Percentiles rank a stretch among this genome's conserved stretches.
Evolutionary conservation across 35 echinoderm and acorn worm genomes (phyloP).

Genomic region (Acanthaster planci): DNA sequence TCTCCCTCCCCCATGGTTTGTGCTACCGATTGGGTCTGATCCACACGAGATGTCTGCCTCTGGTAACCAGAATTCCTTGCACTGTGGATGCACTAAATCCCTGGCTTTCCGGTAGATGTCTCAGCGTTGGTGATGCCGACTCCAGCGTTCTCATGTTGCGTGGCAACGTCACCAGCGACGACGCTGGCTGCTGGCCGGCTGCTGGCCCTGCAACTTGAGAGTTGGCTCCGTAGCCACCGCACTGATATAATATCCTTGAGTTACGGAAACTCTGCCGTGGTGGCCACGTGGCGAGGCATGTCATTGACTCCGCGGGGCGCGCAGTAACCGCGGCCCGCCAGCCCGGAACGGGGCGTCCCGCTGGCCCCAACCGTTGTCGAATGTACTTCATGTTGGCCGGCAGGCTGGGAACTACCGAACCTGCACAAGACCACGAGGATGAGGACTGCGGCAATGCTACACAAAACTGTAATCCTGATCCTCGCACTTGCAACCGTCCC

Average conservation of each 20-base stretch:
- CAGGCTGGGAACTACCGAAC: not conserved
- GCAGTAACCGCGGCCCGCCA: conserved; percentile 14
- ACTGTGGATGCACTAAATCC: conserved; percentile 15
- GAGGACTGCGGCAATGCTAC: conserved; percentile 10
- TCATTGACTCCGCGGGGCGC: conserved; percentile 16
- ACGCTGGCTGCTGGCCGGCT: not conserved
- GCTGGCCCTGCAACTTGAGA: not conserved
- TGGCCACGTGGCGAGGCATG: conserved; percentile 26
- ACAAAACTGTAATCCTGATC: not conserved
- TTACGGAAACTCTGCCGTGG: conserved; percentile 25
- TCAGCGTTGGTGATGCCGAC: not conserved
- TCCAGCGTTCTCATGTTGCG: not conserved
- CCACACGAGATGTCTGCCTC: conserved; percentile 6
- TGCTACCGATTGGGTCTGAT: conserved; percentile 20
- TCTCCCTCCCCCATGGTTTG: not conserved
- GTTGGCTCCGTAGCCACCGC: conserved; percentile 3
- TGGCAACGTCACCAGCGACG: not conserved
- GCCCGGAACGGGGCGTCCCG: conserved; percentile 2
- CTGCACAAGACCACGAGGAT: not conserved
- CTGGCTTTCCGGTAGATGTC: not conserved
- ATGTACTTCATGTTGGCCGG: not conserved
- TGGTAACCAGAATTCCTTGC: not conserved
- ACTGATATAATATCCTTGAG: conserved; percentile 29
- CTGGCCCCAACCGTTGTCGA: not conserved
- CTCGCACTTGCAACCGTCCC: conserved; percentile 77